phyloP scores from a whole-genome alignment of 2,113 vertebrate genomes.

The Psittacus erithacus region DNA sequence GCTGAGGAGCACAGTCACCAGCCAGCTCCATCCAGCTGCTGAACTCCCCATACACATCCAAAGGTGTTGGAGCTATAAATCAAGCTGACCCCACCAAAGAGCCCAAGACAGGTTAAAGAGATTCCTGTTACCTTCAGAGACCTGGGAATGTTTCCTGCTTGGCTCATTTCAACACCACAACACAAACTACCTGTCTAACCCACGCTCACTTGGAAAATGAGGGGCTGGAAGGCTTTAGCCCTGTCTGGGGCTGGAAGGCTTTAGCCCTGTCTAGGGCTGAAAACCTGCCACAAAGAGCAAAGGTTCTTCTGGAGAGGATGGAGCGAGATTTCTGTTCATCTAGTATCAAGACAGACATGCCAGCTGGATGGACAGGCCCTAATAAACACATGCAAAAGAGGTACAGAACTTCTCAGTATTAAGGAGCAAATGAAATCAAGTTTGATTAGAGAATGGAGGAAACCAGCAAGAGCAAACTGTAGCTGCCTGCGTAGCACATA shows the following conservation, averaged over 20 bases:
- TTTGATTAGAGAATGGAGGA: background rate
- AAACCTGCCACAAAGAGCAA: background rate
- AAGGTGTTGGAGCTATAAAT: background rate
- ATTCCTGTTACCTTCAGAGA: background rate
- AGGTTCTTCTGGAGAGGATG: background rate
- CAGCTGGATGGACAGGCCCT: background rate
- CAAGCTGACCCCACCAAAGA: background rate
- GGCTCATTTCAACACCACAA: background rate
- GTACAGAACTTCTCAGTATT: background rate
- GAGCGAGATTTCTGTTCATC: background rate
- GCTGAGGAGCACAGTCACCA: background rate
- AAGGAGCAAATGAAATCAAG: background rate
- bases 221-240: background rate
- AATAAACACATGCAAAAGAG: background rate
- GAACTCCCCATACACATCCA: background rate
- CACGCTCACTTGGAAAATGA: background rate
- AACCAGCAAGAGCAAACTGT: background rate
- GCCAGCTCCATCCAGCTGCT: background rate
- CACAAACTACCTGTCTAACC: background rate
- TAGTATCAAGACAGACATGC: background rate
- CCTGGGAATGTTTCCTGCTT: background rate
- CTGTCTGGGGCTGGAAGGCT: background rate
- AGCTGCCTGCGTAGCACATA: rapidly evolving
- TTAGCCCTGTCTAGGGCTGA: background rate
- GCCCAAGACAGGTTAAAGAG: background rate